Percentiles rank a stretch among this genome's conserved stretches.
Conservation (phyloP, 1,140 invertebrate species). For the Belonocnema kinseyi region DNA sequence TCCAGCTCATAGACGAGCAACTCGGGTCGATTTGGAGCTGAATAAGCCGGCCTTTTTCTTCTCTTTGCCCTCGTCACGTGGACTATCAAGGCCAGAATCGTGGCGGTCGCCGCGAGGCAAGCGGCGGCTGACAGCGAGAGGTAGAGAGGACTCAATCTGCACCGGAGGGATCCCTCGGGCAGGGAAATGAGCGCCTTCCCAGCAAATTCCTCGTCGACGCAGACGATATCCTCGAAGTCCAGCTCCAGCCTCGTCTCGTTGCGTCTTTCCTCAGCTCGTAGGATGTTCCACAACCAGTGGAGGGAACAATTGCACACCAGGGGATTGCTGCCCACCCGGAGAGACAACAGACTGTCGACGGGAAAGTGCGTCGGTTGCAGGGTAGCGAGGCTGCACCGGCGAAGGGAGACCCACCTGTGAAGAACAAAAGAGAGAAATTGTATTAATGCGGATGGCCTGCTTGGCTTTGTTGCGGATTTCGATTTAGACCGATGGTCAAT, state of each 20-base stretch:
- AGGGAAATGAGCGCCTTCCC: conserved; percentile 64
- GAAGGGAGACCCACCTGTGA: conserved; percentile 78
- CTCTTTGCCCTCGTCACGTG: conserved; percentile 63
- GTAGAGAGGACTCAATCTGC: conserved; percentile 66
- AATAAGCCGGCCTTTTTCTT: conserved; percentile 65
- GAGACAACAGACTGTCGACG: conserved; percentile 82
- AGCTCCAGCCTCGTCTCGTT: conserved; percentile 66
- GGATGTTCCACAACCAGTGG: conserved; percentile 88
- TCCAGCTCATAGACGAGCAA: conserved; percentile 70
- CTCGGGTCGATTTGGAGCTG: conserved; percentile 68
- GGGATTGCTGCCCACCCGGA: conserved; percentile 88
- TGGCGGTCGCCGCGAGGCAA: conserved; percentile 64
- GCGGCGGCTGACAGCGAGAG: conserved; percentile 62
- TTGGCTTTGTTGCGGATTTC: too few relatives aligned
- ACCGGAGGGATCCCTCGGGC: conserved; percentile 66
- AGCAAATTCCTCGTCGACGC: conserved; percentile 68
- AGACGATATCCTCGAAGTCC: conserved; percentile 68
- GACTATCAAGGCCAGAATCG: conserved; percentile 64
- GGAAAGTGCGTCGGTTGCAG: conserved; percentile 88
- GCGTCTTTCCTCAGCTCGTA: conserved; percentile 70
- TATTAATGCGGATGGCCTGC: conserved; percentile 34
- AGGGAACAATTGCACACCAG: conserved; percentile 91
- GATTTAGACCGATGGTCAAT: conserved; percentile 7
- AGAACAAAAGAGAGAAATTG: conserved; percentile 42
- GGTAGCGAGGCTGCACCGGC: conserved; percentile 82